These are phyloP conservation scores for Cheiracanthium punctorium DNA, from an alignment of 2,888 invertebrate species.

Conservation along the genomic window DNA sequence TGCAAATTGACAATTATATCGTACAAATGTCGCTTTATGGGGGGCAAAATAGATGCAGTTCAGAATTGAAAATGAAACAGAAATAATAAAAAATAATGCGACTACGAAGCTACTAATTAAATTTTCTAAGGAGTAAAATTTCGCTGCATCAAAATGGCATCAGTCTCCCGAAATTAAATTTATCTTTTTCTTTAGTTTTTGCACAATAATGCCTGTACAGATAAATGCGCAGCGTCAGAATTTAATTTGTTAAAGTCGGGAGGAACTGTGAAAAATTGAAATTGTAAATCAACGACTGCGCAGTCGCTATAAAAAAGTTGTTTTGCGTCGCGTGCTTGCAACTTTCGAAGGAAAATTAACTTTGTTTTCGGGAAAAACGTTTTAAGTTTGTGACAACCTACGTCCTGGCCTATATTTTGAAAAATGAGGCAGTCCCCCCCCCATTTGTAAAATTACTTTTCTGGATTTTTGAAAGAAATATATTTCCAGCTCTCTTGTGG, in stretches of 20 bases:
- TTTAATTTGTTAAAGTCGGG: constrained; percentile 3
- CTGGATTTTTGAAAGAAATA: neutral
- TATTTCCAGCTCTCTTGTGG: neutral
- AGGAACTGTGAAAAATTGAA: neutral
- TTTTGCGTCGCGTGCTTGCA: neutral
- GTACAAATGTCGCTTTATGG: neutral
- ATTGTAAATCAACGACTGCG: neutral
- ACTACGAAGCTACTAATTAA: constrained; percentile 15
- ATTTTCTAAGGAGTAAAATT: constrained; percentile 6
- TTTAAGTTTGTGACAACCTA: neutral
- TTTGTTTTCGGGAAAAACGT: constrained; percentile 1
- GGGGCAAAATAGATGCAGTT: neutral
- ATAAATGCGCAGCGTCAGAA: neutral
- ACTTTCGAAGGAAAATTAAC: constrained; percentile 15
- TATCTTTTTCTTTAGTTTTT: neutral
- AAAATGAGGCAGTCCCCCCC: neutral
- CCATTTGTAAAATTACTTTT: constrained; percentile 7
- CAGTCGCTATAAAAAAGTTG: neutral
- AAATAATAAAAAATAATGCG: neutral
- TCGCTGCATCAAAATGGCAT: constrained; percentile 4
- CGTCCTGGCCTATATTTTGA: constrained; percentile 7
- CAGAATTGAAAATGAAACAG: neutral
- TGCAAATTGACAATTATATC: neutral
- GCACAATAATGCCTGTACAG: neutral
- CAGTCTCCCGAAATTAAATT: constrained; percentile 2